Evolutionary conservation across 2,113 vertebrate genomes (phyloP).

Genomic region (Nibea albiflora): DNA sequence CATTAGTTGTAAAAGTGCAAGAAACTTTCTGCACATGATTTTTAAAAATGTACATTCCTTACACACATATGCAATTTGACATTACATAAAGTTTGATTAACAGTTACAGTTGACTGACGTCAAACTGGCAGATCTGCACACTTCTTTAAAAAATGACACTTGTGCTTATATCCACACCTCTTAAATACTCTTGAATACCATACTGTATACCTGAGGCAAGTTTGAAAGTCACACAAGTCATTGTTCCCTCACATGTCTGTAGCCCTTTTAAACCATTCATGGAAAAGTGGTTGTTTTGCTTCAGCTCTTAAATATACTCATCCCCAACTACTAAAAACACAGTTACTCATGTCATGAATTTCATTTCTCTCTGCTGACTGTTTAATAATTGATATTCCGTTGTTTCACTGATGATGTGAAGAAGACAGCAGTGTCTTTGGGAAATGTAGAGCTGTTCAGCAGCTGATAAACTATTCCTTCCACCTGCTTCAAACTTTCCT

Average conservation of each 20-base stretch:
- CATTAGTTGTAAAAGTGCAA: too few species aligned
- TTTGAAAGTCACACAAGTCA: not conserved
- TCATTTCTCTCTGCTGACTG: slow-evolving; percentile 18
- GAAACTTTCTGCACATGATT: too few species aligned
- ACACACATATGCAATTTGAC: not conserved
- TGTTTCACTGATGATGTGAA: slow-evolving; percentile 43
- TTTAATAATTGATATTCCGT: slow-evolving; percentile 47
- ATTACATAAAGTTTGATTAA: too few species aligned
- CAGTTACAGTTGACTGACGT: too few species aligned
- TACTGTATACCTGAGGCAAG: not conserved
- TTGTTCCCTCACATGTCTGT: not conserved
- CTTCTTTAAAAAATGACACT: not conserved
- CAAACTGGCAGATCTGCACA: not conserved
- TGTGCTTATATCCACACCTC: not conserved
- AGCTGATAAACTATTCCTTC: slow-evolving; percentile 64
- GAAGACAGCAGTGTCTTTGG: slow-evolving; percentile 39
- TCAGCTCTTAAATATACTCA: not conserved
- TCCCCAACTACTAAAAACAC: slow-evolving; percentile 3
- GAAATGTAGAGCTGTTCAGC: slow-evolving; percentile 37
- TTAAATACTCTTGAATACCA: not conserved
- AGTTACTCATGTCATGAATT: slow-evolving; percentile 24
- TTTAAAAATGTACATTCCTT: not conserved
- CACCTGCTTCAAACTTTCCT: slow-evolving; percentile 62
- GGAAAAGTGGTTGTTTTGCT: not conserved
- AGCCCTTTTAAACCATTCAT: not conserved